These are phyloP conservation scores for Aspiorhynchus laticeps DNA, from an alignment of 2,113 vertebrate species.

Conservation along the genomic window DNA sequence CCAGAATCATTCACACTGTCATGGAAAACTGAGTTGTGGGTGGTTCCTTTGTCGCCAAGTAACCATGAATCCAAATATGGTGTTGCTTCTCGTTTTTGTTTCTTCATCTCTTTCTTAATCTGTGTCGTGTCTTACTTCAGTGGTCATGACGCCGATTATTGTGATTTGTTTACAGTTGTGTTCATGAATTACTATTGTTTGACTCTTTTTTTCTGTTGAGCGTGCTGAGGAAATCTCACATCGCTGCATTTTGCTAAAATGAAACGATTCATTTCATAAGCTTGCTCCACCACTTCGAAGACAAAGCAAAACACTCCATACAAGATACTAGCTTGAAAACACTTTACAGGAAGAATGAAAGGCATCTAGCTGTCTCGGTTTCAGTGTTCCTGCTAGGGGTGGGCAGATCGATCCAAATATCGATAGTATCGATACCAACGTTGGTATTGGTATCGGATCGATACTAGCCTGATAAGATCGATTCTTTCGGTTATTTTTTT, in stretches of 20 bases:
- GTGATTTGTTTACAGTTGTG: background rate
- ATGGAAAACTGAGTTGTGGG: slow-evolving; percentile 84
- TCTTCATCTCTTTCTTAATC: slow-evolving; percentile 26
- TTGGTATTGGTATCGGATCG: no score
- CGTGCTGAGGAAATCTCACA: background rate
- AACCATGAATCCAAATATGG: slow-evolving; percentile 76
- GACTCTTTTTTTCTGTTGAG: background rate
- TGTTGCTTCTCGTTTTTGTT: slow-evolving; percentile 52
- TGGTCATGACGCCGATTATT: background rate
- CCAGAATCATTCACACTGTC: slow-evolving; percentile 69
- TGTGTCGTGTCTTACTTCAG: background rate
- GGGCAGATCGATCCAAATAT: no score
- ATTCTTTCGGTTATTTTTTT: no score
- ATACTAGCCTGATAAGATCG: no score
- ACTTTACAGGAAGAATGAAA: background rate
- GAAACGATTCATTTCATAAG: background rate
- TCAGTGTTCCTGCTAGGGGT: background rate
- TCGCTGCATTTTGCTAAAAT: no score
- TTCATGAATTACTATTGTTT: background rate
- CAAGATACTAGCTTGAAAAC: background rate
- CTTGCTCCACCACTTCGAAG: background rate
- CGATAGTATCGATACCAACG: no score
- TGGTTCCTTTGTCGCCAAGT: slow-evolving; percentile 72
- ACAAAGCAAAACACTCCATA: background rate
- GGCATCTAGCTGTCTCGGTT: background rate